Conservation (phyloP, 2,797 vertebrate species). For the Triplophysa bombifrons region DNA sequence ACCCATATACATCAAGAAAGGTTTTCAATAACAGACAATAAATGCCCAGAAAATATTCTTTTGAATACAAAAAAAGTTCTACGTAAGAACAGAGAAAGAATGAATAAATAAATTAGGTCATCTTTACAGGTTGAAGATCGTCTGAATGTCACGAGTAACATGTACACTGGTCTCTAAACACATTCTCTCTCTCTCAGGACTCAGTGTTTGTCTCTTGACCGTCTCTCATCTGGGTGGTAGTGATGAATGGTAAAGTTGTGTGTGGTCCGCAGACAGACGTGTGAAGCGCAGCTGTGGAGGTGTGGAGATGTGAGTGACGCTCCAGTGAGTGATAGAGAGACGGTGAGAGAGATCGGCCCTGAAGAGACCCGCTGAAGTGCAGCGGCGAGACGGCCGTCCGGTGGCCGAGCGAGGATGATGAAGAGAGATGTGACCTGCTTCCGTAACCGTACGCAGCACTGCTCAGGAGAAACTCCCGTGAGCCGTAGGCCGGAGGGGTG, state of each 20-base stretch:
- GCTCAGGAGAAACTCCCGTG: slow-evolving; percentile 90
- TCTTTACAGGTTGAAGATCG: too few species aligned
- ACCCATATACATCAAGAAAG: too few species aligned
- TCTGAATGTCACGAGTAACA: too few species aligned
- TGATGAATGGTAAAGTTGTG: slow-evolving; percentile 84
- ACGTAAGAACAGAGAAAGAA: too few species aligned
- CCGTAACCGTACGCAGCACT: slow-evolving; percentile 82
- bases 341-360: slow-evolving; percentile 83
- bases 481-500: slow-evolving; percentile 83
- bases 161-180: too few species aligned
- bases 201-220: too few species aligned
- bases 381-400: slow-evolving; percentile 88
- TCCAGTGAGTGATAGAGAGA: slow-evolving; percentile 80
- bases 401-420: slow-evolving; percentile 87
- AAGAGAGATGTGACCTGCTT: slow-evolving; percentile 83
- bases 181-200: too few species aligned
- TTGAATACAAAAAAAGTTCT: too few species aligned
- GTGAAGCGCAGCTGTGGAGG: slow-evolving; percentile 70
- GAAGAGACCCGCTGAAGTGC: slow-evolving; percentile 86
- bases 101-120: too few species aligned
- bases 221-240: slow-evolving; percentile 76
- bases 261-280: slow-evolving; percentile 73
- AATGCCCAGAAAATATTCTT: too few species aligned
- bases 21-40: too few species aligned
- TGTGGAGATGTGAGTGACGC: slow-evolving; percentile 79